Base-by-base conservation (phyloP, 2,797 vertebrate species). In the Antrozous pallidus region DNA sequence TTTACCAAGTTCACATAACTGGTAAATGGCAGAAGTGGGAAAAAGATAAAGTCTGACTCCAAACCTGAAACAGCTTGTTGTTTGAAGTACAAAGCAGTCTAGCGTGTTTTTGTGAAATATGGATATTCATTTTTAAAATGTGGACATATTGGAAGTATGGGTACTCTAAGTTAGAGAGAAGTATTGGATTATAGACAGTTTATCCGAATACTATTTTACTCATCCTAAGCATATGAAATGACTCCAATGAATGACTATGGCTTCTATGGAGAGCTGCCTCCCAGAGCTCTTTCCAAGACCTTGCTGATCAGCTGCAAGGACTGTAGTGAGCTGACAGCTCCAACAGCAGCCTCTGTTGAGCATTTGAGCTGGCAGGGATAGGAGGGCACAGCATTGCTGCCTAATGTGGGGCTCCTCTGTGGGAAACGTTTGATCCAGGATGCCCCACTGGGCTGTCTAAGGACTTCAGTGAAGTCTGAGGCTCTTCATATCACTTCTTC, bases 141-240 rank as follows among this genome's bases (percentile, higher is more conserved):
- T 77, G 45, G 82, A 93, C 8, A 42, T 63, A 49, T 9, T 81
- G 36, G 38, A 90, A 18, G 33, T 42, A 84, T 54, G 5, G 3
- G 33, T 73, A 61, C 4, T 75, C 20, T 36, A 90, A 73, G 40
- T 90, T 74, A 65, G 86, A 88, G 28, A 54, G 77, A 91, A 91
- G 11, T 40, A 31, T 36, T 70, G 49, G 40, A 73, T 51, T 92
- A 51, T 2, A 38, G 49, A 42, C 20, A 17, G 67, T 83, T 74
- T 70, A 81, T 18, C 20, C 33, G 42, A 81, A 67, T 28, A 56
- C 31, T 38, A 11, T 33, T 56, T 77, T 24, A 47, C 49, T 45
- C 51, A 22, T 54, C 20, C 89, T 73, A 92, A 18, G 49, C 28
- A 79, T n/a, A 49, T 17, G 18, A 33, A 78, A 71, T 73, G 33